Evolutionary conservation across 2,888 invertebrate genomes (phyloP), one percentile per base, ranked within the genome.

Genomic region (Zygogramma bicolorata): DNA sequence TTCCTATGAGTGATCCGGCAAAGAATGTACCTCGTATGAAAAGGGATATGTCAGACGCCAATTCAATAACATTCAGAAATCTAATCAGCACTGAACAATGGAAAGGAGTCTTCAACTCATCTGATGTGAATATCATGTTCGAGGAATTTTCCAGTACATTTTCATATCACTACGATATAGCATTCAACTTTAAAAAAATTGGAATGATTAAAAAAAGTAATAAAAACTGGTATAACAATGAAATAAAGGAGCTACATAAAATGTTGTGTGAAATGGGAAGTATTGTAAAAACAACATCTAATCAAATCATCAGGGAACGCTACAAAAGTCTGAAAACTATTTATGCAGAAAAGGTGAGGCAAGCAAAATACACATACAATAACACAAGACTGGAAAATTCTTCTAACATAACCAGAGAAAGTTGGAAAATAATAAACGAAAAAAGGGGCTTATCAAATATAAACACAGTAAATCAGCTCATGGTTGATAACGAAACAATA

Each of bases 361-460:
- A 59, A 59, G 59, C 49, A 10, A 65, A 29, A 65, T 46, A 49
- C 25, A 65, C 31, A 15, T 65, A n/a, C 27, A 65, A 65, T 49
- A 65, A 65, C 15, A 65, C 7, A 2, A 65, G 49, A 65, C 46
- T 65, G 27, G 25, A 42, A 18, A 65, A 65, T 49, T 42, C 49
- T 2, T 46, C 49, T 6, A 49, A 65, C 29, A 27, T 65, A 49
- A 46, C 29, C 27, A 65, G 49, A 49, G 65, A 65, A 49, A 65
- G 40, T 27, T 65, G 65, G 65, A 65, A 46, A 49, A 65, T 65
- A 46, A 49, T 65, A 27, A 65, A 65, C 27, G 27, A 65, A 65
- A 46, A 42, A 65, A 65, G 49, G 3, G 46, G 46, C n/a, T n/a
- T n/a, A n/a, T n/a, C n/a, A n/a, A n/a, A n/a, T n/a, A n/a, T n/a